Conservation (phyloP, 2,888 invertebrate species). For the Eumacrocentrus americanus region DNA sequence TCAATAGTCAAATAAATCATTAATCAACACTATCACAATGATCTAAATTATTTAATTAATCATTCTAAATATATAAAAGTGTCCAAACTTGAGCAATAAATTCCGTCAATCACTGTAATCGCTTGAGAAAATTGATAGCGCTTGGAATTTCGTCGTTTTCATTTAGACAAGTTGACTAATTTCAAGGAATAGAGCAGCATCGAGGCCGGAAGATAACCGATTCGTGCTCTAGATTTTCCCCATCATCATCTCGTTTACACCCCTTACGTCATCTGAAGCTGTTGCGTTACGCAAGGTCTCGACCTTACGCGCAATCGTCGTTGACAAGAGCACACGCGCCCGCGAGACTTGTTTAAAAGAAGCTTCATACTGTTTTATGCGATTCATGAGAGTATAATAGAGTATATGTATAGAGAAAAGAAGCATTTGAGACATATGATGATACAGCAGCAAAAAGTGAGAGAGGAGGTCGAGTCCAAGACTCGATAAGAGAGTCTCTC, state of each 20-base stretch:
- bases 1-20: background rate
- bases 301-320: slow-evolving; percentile 35
- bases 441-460: slow-evolving; percentile 9
- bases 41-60: too few species aligned
- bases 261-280: slow-evolving; percentile 37
- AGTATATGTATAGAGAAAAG: too few species aligned
- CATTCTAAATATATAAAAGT: too few species aligned
- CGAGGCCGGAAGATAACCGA: slow-evolving; percentile 18
- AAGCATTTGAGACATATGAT: background rate
- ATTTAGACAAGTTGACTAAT: slow-evolving; percentile 8
- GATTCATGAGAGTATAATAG: background rate
- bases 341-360: background rate
- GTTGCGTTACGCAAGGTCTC: slow-evolving; percentile 39
- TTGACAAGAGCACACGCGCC: background rate
- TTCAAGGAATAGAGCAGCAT: background rate
- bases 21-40: background rate
- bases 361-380: background rate
- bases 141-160: background rate
- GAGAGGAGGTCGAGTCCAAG: slow-evolving; percentile 14
- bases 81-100: too few species aligned
- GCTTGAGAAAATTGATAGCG: background rate
- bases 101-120: too few species aligned
- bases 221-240: slow-evolving; percentile 28
- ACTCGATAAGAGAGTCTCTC: slow-evolving; percentile 10
- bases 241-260: slow-evolving; percentile 30